Evolutionary conservation across 2,888 invertebrate species (phyloP).

Genomic region (Limnephilus auricula): DNA sequence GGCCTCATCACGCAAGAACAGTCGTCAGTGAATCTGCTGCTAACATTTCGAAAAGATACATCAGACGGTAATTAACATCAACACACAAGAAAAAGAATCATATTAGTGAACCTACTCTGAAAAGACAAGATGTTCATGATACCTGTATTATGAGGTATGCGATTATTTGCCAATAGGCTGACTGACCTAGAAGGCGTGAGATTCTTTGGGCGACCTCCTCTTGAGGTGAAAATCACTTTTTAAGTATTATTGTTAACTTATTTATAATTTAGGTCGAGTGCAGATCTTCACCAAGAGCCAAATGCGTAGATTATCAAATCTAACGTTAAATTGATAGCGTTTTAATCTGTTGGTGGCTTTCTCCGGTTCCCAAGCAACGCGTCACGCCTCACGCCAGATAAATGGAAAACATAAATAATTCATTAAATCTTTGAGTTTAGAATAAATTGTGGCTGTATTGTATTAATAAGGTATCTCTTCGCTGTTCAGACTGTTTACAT

Average conservation of each 20-base stretch:
- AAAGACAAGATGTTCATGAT: not conserved
- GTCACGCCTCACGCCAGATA: slow-evolving; percentile 26
- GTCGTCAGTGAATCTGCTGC: not conserved
- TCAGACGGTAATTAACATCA: not conserved
- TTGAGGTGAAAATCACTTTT: slow-evolving; percentile 33
- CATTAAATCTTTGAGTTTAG: slow-evolving; percentile 21
- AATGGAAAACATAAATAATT: slow-evolving; percentile 37
- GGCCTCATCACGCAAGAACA: not conserved
- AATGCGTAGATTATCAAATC: not conserved
- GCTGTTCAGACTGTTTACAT: slow-evolving; percentile 18
- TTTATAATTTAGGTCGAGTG: slow-evolving; percentile 24
- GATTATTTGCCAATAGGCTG: not conserved
- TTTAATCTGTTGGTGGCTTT: slow-evolving; percentile 27
- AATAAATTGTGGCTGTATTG: slow-evolving; percentile 15
- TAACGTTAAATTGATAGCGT: slow-evolving; percentile 22
- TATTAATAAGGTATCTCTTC: slow-evolving; percentile 12
- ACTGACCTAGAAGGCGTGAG: slow-evolving; percentile 45
- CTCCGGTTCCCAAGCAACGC: slow-evolving; percentile 2
- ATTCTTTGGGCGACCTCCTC: slow-evolving; percentile 20
- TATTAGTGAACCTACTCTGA: not conserved
- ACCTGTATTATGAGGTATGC: not conserved
- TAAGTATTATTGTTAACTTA: slow-evolving; percentile 26
- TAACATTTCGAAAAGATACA: not conserved
- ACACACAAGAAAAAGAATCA: not conserved
- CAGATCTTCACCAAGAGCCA: not conserved